Evolutionary conservation across 37 sponge, comb jelly and placozoan genomes (phyloP), one percentile per base, ranked within the genome.

Genomic region (Halichondria panicea): DNA sequence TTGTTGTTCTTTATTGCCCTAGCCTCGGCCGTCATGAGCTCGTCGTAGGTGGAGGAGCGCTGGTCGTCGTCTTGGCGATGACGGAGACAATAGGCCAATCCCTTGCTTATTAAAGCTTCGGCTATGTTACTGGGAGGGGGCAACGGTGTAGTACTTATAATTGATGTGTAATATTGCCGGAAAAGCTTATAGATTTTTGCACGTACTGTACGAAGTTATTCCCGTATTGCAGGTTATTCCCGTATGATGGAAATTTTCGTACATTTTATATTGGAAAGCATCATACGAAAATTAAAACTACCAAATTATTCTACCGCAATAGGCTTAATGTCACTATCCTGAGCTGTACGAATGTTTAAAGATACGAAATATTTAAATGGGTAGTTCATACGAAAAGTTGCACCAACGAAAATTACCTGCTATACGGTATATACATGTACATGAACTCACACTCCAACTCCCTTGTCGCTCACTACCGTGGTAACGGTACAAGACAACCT

Each of bases 31-130:
- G 85, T 69, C 46, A 90, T 39, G 21, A 98, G 79, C 25, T 89
- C 94, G 43, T 98, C 99, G 64, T 90, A 93, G 68, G 75, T 63
- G 30, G 89, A 76, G 24, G 99, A 95, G 4, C 99, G 75, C 76
- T 90, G 85, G 42, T 98, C 96, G 52, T 98, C 99, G 54, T 92
- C 88, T 46, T 84, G 91, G 13, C 78, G 75, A 76, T 98, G 99
- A 36, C 87, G 66, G 12, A 95, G 55, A 30, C 84, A 90, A 9
- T 66, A 81, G 11, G 84, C 99, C 2, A 91, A 73, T 32, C 99
- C 99, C 45, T 95, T 95, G 74, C 96, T 91, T 37, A 98, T 90
- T 28, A 95, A 79, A 15, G 99, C 94, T 50, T 98, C 99, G 31
- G 94, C 96, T 43, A 98, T 84, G 75, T 98, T 98, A 45, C 94